Percentiles rank a stretch among this genome's conserved stretches.
phyloP scores from a whole-genome alignment of 2,113 vertebrate species.

The Apodemus speciosus region DNA sequence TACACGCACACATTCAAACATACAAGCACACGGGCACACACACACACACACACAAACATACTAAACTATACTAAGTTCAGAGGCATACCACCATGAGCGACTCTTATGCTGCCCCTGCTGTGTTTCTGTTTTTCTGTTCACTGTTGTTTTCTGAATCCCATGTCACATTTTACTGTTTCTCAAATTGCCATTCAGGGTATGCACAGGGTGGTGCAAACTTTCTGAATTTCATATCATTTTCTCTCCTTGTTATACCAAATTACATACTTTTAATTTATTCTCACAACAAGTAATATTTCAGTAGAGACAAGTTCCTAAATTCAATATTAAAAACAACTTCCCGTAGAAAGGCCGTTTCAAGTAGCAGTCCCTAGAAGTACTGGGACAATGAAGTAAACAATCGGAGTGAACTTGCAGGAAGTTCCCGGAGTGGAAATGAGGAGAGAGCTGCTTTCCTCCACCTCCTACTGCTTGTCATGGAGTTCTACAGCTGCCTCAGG shows the following conservation, averaged over 20 bases:
- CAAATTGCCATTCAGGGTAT: not conserved
- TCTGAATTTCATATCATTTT: not conserved
- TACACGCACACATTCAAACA: not conserved
- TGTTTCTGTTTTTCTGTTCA: not conserved
- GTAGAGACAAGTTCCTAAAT: not conserved
- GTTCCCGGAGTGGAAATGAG: not conserved
- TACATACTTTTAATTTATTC: not conserved
- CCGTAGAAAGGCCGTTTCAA: not conserved
- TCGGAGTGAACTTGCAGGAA: not conserved
- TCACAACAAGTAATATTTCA: not conserved
- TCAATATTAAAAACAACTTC: conserved; percentile 24
- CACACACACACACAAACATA: not conserved
- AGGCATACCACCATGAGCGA: not conserved
- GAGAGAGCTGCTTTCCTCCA: not conserved
- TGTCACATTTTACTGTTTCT: not conserved
- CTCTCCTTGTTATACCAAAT: too few species aligned
- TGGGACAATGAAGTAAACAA: not conserved
- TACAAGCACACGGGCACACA: not conserved
- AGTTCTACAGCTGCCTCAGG: not conserved
- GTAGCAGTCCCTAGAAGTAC: not conserved
- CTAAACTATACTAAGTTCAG: not conserved
- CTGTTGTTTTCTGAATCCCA: not conserved
- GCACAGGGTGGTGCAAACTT: not conserved
- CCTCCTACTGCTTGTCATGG: not conserved
- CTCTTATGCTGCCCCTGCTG: not conserved